A percentile compares a stretch with the other conserved stretches of the same genome.
Conservation (phyloP, 2,797 vertebrate species). For the Amazonetta brasiliensis region DNA sequence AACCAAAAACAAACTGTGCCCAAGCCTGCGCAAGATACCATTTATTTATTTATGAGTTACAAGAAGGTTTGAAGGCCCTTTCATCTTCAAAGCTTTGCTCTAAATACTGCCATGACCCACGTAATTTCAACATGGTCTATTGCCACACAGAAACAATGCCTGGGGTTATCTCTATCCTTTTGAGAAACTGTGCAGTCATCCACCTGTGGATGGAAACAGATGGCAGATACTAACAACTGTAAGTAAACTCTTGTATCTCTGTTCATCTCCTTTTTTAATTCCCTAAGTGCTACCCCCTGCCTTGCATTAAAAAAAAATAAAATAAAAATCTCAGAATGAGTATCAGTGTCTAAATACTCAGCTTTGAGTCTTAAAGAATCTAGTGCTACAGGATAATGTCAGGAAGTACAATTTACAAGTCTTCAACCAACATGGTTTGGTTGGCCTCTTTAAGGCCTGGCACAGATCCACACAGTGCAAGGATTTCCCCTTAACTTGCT, state of each 20-base stretch:
- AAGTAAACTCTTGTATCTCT: neutral
- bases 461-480: neutral
- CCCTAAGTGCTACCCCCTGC: neutral
- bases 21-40: neutral
- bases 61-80: constrained; percentile 5
- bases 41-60: neutral
- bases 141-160: neutral
- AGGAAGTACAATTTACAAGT: neutral
- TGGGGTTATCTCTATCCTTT: neutral
- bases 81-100: constrained; percentile 38
- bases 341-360: neutral
- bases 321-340: neutral
- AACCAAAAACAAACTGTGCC: neutral
- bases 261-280: neutral
- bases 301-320: neutral
- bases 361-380: neutral
- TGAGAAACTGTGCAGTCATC: neutral
- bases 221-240: neutral
- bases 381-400: neutral
- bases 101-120: neutral
- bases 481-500: neutral
- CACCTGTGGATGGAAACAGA: neutral
- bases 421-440: neutral
- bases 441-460: neutral
- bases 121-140: neutral